Evolutionary conservation across 2,797 vertebrate species (phyloP), one percentile per base, ranked within the genome.

Genomic region (Bryconaethiops microstoma): DNA sequence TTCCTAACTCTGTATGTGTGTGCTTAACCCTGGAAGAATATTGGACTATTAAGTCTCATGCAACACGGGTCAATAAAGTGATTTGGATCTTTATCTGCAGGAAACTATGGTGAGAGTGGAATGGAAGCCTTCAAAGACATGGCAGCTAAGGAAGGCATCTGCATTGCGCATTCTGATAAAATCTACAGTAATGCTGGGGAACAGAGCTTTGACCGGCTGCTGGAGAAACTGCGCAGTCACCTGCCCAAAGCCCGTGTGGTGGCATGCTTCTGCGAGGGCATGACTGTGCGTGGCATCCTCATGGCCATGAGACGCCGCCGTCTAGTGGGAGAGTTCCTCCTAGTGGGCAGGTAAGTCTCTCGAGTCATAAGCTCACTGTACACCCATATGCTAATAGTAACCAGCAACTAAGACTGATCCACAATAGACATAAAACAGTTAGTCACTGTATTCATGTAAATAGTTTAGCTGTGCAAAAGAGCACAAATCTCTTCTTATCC

Each of bases 111-210:
- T 3, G 98, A 99, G 91, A 99, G 98, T 23, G 98, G 98, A 12
- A 99, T 99, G 98, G 98, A 98, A 91, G 98, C 98, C 14, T 99
- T 99, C 89, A 99, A 98, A 92, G 97, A 99, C 23, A 98, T 98
- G 96, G 95, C 98, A 0, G 96, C 95, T 63, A 97, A 97, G 88
- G 98, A 99, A 82, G 97, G 98, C 4, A 95, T 99, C 89, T 99
- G 98, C 90, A 99, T 99, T 63, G 98, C 98, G 2, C 97, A 99
- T 86, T 99, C 98, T 0, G 98, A 99, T 90, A 99, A 99, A 92
- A 99, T 99, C 88, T 99, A 99, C 89, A 99, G 98, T 92, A 99
- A 99, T 0, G 98, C 98, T 0, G 98, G 97, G 0, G 96, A 99
- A 4, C 96, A 96, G 85, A 95, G 92, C 86, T 99, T 99, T 1